A percentile compares a stretch with the other conserved stretches of the same genome.
Conservation (phyloP, 2,113 vertebrate species). For the Helogale parvula region DNA sequence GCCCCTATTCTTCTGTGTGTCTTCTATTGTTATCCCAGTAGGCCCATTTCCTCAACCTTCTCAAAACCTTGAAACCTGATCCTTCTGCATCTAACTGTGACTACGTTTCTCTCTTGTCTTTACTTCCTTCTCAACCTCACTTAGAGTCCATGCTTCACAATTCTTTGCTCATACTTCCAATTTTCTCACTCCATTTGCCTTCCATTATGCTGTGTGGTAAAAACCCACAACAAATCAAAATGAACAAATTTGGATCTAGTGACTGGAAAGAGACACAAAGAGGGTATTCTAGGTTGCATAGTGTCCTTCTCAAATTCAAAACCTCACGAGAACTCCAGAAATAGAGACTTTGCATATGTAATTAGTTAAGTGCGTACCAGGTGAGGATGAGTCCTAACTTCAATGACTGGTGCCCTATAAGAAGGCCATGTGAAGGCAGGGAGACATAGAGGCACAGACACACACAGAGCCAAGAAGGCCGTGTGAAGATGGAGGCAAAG, state of each 20-base stretch:
- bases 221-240: neutral
- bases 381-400: neutral
- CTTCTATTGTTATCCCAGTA: neutral
- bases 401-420: neutral
- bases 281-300: neutral
- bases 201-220: neutral
- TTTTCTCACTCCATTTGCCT: neutral
- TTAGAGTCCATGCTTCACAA: neutral
- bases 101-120: neutral
- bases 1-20: neutral
- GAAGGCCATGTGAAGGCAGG: neutral
- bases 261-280: neutral
- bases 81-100: neutral
- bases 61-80: neutral
- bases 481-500: neutral
- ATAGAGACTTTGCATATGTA: neutral
- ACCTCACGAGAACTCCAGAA: neutral
- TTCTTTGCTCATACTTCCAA: neutral
- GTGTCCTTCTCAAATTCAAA: neutral
- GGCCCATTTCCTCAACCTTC: neutral
- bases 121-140: neutral
- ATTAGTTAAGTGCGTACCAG: neutral
- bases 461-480: neutral
- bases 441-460: neutral
- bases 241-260: neutral